These are phyloP conservation scores for Ostrea denselamellosa DNA, from an alignment of 1,140 invertebrate species.

Conservation along the genomic window DNA sequence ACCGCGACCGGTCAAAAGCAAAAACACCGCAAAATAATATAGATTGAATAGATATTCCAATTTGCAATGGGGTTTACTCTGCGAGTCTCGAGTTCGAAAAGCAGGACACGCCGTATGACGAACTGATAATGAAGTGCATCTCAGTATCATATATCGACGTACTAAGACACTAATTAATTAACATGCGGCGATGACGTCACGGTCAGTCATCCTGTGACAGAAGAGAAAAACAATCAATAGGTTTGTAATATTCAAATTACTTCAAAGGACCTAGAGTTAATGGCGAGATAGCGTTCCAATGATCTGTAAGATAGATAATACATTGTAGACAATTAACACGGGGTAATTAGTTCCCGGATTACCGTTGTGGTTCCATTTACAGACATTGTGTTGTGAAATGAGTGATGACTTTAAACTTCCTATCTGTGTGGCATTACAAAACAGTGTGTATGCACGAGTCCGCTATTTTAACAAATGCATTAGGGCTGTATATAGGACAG, in stretches of 20 bases:
- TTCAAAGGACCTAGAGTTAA: background rate
- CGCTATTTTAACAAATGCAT: no score
- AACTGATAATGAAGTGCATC: background rate
- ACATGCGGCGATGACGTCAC: background rate
- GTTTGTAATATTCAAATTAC: background rate
- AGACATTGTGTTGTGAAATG: background rate
- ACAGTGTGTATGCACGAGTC: no score
- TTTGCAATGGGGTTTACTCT: no score
- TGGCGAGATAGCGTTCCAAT: background rate
- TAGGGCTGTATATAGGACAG: no score
- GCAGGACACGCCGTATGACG: background rate
- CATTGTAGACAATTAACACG: background rate
- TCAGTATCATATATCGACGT: no score
- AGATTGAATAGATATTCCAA: no score
- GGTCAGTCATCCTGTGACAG: background rate
- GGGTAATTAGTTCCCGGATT: background rate
- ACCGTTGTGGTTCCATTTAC: background rate
- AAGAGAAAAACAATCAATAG: background rate
- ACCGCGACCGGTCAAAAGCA: no score
- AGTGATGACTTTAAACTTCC: constrained; percentile 29
- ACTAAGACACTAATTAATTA: background rate
- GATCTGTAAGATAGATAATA: background rate
- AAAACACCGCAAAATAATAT: no score
- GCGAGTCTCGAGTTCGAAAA: background rate
- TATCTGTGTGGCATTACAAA: background rate